Evolutionary conservation across 30 jellyfish, hydroid and myxozoan species (phyloP), one percentile per base, ranked within the genome.

Genomic region (Mastigias papua): DNA sequence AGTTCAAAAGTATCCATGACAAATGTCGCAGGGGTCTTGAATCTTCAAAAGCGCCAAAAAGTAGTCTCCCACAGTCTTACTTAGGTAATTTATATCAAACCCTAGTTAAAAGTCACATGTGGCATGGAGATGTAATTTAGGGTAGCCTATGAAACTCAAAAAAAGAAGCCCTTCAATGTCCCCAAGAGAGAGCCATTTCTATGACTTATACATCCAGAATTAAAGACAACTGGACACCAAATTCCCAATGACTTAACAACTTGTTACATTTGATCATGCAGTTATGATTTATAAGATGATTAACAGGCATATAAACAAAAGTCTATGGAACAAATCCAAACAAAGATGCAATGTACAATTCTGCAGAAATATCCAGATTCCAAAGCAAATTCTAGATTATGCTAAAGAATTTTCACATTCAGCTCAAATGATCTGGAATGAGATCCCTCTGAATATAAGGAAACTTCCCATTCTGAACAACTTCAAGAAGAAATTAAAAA

Each of bases 221-320:
- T 5, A 60, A 60, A 27, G 72, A 0, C 72, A 21, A 27, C 30
- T 60, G 0, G 72, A 21, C 72, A 60, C 30, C 6, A 60, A 19
- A 5, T 60, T 60, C 72, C 72, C 0, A 21, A 19, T 7, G 6
- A 15, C 13, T 42, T 8, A 42, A 60, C 10, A 60, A 60, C 72
- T 60, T 60, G 17, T 60, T 60, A 19, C 72, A 60, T 60, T 60
- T 60, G 72, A 60, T 60, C 72, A 21, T 60, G 72, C 72, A 9
- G 72, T 60, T 60, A 60, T 60, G 72, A 21, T 27, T 21, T 0
- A 60, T 60, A 22, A 60, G 72, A 60, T 60, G 21, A 5, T 60
- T 0, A 60, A 60, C 72, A 60, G n/a, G 33, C 72, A 5, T 5
- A 5, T 10, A 0, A 10, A 10, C 10, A 21, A 60, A 60, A 60